These are phyloP conservation scores for Nyctibius grandis DNA, from an alignment of 2,797 vertebrate species.

Conservation along the genomic window DNA sequence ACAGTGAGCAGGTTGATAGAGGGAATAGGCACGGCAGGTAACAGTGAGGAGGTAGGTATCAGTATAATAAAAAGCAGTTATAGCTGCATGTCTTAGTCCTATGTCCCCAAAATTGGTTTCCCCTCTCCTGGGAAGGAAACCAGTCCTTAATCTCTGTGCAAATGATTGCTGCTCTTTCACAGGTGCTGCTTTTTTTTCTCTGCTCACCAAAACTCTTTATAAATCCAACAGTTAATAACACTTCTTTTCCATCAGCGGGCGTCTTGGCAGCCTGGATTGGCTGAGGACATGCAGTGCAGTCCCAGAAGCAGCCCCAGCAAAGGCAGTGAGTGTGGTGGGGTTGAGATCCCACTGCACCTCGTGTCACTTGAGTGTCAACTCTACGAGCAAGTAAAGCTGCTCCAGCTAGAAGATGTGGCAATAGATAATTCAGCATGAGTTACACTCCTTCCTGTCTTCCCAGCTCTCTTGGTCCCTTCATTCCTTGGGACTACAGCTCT, in stretches of 20 bases:
- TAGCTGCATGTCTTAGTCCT: not conserved
- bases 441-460: not conserved
- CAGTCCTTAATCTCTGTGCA: not conserved
- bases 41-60: not conserved
- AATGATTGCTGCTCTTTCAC: not conserved
- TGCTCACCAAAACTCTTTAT: not conserved
- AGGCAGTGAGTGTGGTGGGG: not conserved
- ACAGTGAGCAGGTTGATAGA: not conserved
- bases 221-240: not conserved
- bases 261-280: not conserved
- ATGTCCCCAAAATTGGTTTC: not conserved
- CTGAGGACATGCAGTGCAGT: fast-evolving
- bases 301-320: not conserved
- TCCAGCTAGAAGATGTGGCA: not conserved
- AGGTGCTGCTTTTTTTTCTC: not conserved
- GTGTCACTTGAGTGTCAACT: fast-evolving
- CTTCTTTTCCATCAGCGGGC: not conserved
- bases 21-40: not conserved
- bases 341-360: not conserved
- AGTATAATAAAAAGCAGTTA: not conserved
- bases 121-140: not conserved
- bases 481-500: not conserved
- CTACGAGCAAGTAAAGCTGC: not conserved
- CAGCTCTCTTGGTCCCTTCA: not conserved
- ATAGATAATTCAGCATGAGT: not conserved